These are phyloP conservation scores for Harpalus rubripes DNA, from an alignment of 2,888 invertebrate genomes.

Conservation along the genomic window DNA sequence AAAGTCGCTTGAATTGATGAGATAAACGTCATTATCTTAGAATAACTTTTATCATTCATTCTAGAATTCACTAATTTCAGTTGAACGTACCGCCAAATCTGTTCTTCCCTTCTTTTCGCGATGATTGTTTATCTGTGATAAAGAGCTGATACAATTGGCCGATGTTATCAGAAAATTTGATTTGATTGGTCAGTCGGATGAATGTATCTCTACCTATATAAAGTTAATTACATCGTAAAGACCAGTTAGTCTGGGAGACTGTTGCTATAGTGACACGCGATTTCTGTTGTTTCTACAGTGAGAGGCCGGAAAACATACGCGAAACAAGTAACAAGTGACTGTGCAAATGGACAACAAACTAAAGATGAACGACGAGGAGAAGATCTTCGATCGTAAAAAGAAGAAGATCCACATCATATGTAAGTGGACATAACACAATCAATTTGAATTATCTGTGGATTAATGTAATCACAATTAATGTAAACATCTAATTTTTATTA, in stretches of 20 bases:
- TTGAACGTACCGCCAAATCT: background rate
- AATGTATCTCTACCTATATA: slow-evolving; percentile 52
- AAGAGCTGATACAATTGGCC: slow-evolving; percentile 27
- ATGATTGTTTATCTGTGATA: slow-evolving; percentile 11
- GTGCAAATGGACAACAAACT: slow-evolving; percentile 9
- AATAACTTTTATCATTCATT: background rate
- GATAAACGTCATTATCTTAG: slow-evolving; percentile 19
- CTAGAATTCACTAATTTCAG: background rate
- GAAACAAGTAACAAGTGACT: slow-evolving; percentile 23
- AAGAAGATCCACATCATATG: too few species aligned
- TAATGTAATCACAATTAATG: too few species aligned
- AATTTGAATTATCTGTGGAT: too few species aligned
- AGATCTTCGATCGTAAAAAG: too few species aligned
- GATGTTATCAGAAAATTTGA: slow-evolving; percentile 41
- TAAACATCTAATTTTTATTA: too few species aligned
- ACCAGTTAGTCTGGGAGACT: slow-evolving; percentile 43
- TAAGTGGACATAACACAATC: too few species aligned
- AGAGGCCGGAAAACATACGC: slow-evolving; percentile 14
- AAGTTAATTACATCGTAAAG: slow-evolving; percentile 59
- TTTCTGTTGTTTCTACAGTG: slow-evolving; percentile 27
- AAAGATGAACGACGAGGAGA: background rate
- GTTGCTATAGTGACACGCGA: slow-evolving; percentile 46
- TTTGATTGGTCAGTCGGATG: slow-evolving; percentile 42
- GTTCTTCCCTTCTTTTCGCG: slow-evolving; percentile 29
- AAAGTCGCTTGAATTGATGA: too few species aligned